A percentile compares a stretch with the other conserved stretches of the same genome.
Evolutionary conservation across 2,888 invertebrate species (phyloP).

Genomic region (Lepeophtheirus nordmannii): DNA sequence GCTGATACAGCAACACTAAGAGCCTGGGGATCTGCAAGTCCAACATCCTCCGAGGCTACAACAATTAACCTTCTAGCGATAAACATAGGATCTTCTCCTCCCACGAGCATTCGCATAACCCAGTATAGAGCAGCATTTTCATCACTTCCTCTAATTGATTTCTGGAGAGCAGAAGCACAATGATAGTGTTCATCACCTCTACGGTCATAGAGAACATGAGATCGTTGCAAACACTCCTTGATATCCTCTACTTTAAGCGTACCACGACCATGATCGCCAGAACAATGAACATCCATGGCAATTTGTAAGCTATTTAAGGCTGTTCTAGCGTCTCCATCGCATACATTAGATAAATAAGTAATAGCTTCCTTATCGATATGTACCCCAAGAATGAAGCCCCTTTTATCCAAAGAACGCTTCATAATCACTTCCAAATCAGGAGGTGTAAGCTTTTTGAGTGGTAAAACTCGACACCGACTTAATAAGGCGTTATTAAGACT

Average conservation of each 20-base stretch:
- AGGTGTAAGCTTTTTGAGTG: conserved; percentile 45
- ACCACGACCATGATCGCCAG: conserved; percentile 27
- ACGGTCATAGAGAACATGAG: conserved; percentile 59
- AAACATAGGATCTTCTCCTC: conserved; percentile 63
- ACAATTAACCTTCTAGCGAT: conserved; percentile 58
- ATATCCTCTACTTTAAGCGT: conserved; percentile 48
- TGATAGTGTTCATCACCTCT: conserved; percentile 70
- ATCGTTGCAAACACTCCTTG: conserved; percentile 57
- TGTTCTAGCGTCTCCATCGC: conserved; percentile 65
- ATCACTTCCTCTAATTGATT: conserved; percentile 59
- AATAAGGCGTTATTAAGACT: conserved; percentile 60
- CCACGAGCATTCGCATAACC: conserved; percentile 58
- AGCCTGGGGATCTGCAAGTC: conserved; percentile 45
- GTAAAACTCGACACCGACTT: conserved; percentile 57
- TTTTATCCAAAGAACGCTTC: conserved; percentile 40
- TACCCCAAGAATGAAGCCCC: conserved; percentile 31
- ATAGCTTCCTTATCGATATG: conserved; percentile 44
- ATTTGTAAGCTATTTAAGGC: conserved; percentile 60
- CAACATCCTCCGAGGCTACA: conserved; percentile 61
- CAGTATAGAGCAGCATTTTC: conserved; percentile 66
- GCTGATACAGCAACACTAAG: conserved; percentile 53
- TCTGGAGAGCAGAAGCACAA: conserved; percentile 63
- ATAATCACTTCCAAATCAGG: conserved; percentile 48
- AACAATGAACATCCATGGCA: conserved; percentile 40
- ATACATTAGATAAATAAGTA: conserved; percentile 53